Evolutionary conservation across 2,888 invertebrate genomes (phyloP), one percentile per base, ranked within the genome.

Genomic region (Nycteola revayana): DNA sequence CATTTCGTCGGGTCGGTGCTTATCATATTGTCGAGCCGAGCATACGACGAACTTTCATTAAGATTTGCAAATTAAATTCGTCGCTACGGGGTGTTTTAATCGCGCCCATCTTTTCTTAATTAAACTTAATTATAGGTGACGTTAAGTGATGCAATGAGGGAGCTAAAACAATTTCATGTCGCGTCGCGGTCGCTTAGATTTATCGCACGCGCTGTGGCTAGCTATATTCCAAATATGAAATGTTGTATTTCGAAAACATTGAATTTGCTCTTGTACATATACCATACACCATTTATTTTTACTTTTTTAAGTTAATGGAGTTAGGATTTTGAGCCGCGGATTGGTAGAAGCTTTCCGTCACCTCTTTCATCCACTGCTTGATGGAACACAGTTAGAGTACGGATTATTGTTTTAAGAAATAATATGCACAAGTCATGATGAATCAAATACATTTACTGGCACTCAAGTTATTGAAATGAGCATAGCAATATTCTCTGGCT

Each of bases 41-140:
- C 48, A 52, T 40, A 51, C 53, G 61, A 49, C 49, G 46, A 65
- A 66, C 63, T 75, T 73, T 71, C 67, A 75, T 75, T 75, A 78
- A 73, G 73, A 71, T 73, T 70, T 74, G 74, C 69, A 76, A 80
- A 82, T 81, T 75, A 74, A 76, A 77, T 79, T 73, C 59, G 63
- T 64, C 70, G 57, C 63, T 56, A 57, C 64, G 67, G 67, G 64
- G 57, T 55, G 69, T 72, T 75, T 78, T 75, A 72, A 75, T 68
- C 63, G 64, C 57, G 59, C 54, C 62, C 63, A 68, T 68, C 64
- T 62, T 62, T 61, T 62, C 55, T 63, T 75, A 75, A 80, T 77
- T 75, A 74, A 76, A 73, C 59, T 66, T 66, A 66, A 75, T 72
- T 76, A 71, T 66, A 66, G 61, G 63, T 61, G 62, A 68, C 61